Evolutionary conservation across 2,797 vertebrate genomes (phyloP), one percentile per base, ranked within the genome.

Genomic region (Thripadectes ignobilis): DNA sequence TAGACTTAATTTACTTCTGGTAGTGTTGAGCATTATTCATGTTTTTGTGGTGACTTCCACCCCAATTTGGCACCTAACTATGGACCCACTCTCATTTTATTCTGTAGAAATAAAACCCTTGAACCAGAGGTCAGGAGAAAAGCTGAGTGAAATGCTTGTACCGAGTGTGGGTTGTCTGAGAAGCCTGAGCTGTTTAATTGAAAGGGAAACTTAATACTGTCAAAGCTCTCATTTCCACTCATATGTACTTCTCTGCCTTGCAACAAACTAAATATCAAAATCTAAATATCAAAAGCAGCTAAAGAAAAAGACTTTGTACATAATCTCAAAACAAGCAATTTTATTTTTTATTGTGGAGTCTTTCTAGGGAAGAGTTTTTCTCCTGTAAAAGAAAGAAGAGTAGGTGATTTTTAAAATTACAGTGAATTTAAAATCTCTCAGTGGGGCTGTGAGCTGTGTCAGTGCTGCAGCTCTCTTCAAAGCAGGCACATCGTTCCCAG

Each of bases 1-100:
- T 82, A 51, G 68, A 52, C 55, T 83, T 88, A 46, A 93, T 95
- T 94, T 92, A 95, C 81, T 87, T 75, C 73, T 85, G 72, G 54
- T 57, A 46, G 16, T 3, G 15, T 34, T 66, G 59, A 78, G 21
- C 68, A 27, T 94, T 88, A 72, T 82, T 96, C 79, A 23, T 67
- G 89, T 58, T 73, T 68, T 82, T 88, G 85, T 91, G 58, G 54
- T 81, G 82, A 72, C 83, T 96, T 88, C 74, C 77, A 38, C 36
- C 41, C 58, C 89, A 39, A 0, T 88, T 85, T 87, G 67, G 68
- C 83, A 94, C 59, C 63, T 86, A 79, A 76, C 63, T 36, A 57
- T 69, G 63, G 79, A 39, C 66, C 63, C 45, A 4, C 41, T 89
- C 59, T 92, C 74, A 39, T 89, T 93, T 91, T 63, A 49, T 30